Evolutionary conservation across 2,113 vertebrate species (phyloP).

Genomic region (Sylvia atricapilla): DNA sequence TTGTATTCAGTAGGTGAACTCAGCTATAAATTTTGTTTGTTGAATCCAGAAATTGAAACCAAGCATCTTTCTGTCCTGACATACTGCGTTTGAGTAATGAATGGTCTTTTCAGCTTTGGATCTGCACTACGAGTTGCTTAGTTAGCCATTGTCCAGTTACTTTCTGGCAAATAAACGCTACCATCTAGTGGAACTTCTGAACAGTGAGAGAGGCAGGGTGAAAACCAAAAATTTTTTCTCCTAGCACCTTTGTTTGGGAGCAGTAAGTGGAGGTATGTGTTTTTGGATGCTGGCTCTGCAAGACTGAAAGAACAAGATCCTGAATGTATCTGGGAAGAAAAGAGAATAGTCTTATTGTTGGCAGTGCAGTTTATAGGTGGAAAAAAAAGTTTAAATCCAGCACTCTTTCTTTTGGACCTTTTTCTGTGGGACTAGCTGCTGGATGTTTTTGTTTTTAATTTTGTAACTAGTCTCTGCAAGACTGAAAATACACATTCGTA

Average conservation of each 20-base stretch:
- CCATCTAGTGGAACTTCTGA: not conserved
- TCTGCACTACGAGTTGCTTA: not conserved
- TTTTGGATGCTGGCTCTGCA: not conserved
- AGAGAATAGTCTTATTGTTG: not conserved
- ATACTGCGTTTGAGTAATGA: not conserved
- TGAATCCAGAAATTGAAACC: not conserved
- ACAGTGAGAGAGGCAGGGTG: accelerated
- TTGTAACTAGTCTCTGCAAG: not conserved
- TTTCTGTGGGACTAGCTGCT: not conserved
- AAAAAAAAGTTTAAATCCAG: not conserved
- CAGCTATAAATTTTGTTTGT: not conserved
- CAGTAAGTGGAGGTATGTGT: not conserved
- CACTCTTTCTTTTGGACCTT: not conserved
- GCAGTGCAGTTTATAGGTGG: not conserved
- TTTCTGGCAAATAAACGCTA: not conserved
- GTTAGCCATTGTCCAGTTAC: not conserved
- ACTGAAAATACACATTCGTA: not conserved
- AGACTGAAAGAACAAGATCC: not conserved
- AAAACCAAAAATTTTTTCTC: not conserved
- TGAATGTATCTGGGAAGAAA: not conserved
- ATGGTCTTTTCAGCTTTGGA: not conserved
- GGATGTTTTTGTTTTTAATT: not conserved
- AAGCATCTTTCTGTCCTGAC: not conserved
- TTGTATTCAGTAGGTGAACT: not conserved
- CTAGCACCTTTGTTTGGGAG: not conserved